phyloP scores from a whole-genome alignment of 2,888 invertebrate genomes.

The Leucophenga montana region DNA sequence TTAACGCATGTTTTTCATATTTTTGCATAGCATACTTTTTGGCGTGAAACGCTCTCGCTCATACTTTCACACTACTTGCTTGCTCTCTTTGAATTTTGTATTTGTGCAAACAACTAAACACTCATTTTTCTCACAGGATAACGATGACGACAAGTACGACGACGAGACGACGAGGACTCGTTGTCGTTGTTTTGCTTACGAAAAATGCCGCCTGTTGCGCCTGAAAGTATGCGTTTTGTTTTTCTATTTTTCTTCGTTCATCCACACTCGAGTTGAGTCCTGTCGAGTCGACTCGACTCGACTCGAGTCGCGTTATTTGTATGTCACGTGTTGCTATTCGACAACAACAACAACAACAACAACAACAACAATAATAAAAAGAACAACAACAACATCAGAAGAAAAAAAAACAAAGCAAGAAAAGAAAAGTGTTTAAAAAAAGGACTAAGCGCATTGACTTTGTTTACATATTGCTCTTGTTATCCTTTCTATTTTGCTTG shows the following conservation, averaged over 20 bases:
- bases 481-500: slow-evolving; percentile 6
- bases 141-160: neutral
- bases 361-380: slow-evolving; percentile 24
- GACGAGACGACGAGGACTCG: slow-evolving; percentile 11
- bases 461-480: slow-evolving; percentile 11
- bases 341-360: neutral
- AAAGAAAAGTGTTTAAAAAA: slow-evolving; percentile 10
- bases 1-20: slow-evolving; percentile 35
- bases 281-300: too few relatives aligned
- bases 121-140: slow-evolving; percentile 36
- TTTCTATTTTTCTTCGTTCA: slow-evolving; percentile 26
- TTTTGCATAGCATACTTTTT: slow-evolving; percentile 53
- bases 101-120: slow-evolving; percentile 27
- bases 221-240: slow-evolving; percentile 39
- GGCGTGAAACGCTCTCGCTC: slow-evolving; percentile 30
- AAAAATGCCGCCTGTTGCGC: slow-evolving; percentile 55
- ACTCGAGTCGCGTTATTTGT: neutral
- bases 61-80: too few relatives aligned
- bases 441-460: slow-evolving; percentile 9
- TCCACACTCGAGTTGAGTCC: neutral
- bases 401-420: slow-evolving; percentile 24
- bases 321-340: slow-evolving; percentile 24
- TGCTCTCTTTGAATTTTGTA: slow-evolving; percentile 12
- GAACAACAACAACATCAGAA: slow-evolving; percentile 21
- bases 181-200: slow-evolving; percentile 31